Base-by-base conservation (phyloP, 2,888 invertebrate species). In the Apodemia zela region DNA sequence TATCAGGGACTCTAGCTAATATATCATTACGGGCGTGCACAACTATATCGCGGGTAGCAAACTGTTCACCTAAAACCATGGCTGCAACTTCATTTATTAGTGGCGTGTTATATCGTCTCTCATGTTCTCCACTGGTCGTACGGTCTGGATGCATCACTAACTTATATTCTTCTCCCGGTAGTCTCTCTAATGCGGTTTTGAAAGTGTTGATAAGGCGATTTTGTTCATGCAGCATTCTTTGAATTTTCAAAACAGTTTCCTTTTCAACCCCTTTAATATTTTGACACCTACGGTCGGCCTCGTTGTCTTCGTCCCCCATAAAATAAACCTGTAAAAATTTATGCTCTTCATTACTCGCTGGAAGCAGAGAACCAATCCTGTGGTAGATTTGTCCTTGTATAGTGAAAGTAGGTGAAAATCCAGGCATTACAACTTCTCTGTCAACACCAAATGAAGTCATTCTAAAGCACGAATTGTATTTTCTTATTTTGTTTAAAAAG, bases 271-370 rank as follows among this genome's bases (percentile, higher is more conserved):
- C 73, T 61, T 71, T 42, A 57, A 76, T 68, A 66, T 67, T 61
- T 65, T 69, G 63, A 65, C 70, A 73, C 0, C 77, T 49, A 7
- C 70, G 65, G n/a, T 73, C 65, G 54, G 61, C 69, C 62, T 75
- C 67, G 6, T 7, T 66, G 3, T 72, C 25, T 66, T 75, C 73
- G 35, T 74, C 69, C 11, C 76, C 74, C 67, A 75, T 73, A 35
- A 75, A 77, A 64, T 78, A 76, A 62, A 78, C 58, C 63, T 79
- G 76, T 17, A 76, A 59, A 71, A 76, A 79, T 67, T 77, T 72
- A 47, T 62, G 71, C 15, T 70, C 67, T 7, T 66, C 62, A 66
- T 71, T 67, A 15, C 7, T 61, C 18, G 67, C 17, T 15, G 77
- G 75, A 45, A 75, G 65, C 25, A 77, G 62, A 45, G 71, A 72